These are phyloP conservation scores for Caenorhabditis virilis DNA, from an alignment of 2,888 invertebrate genomes.

Conservation along the genomic window DNA sequence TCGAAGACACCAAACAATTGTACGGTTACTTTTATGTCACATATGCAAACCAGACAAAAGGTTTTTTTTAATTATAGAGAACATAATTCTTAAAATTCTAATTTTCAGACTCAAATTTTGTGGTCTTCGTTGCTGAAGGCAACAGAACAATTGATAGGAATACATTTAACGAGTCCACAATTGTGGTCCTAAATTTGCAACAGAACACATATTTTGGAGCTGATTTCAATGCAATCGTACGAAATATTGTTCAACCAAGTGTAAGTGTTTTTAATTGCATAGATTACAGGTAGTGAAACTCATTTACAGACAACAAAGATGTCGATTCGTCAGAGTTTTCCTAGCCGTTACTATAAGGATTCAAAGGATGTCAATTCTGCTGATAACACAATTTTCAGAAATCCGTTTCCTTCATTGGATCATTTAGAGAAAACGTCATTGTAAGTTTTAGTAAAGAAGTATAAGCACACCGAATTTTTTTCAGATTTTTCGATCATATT, in stretches of 20 bases:
- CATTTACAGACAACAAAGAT: no score
- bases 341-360: no score
- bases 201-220: not conserved
- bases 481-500: constrained; percentile 14
- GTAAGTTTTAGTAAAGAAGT: no score
- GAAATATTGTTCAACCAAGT: not conserved
- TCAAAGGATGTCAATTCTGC: no score
- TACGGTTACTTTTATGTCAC: constrained; percentile 16
- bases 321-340: no score
- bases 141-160: constrained; percentile 6
- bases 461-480: not conserved
- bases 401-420: constrained; percentile 8
- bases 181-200: constrained; percentile 11
- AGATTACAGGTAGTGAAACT: no score
- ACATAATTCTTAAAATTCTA: not conserved
- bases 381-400: constrained; percentile 16
- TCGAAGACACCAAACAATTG: constrained; percentile 2
- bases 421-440: no score
- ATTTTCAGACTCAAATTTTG: constrained; percentile 17
- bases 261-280: no score
- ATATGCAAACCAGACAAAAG: constrained; percentile 16
- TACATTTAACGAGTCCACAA: constrained; percentile 4
- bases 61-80: no score
- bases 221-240: not conserved
- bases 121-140: constrained; percentile 7